These are phyloP conservation scores for Ypsolopha sequella DNA, from an alignment of 2,888 invertebrate genomes.

Conservation along the genomic window DNA sequence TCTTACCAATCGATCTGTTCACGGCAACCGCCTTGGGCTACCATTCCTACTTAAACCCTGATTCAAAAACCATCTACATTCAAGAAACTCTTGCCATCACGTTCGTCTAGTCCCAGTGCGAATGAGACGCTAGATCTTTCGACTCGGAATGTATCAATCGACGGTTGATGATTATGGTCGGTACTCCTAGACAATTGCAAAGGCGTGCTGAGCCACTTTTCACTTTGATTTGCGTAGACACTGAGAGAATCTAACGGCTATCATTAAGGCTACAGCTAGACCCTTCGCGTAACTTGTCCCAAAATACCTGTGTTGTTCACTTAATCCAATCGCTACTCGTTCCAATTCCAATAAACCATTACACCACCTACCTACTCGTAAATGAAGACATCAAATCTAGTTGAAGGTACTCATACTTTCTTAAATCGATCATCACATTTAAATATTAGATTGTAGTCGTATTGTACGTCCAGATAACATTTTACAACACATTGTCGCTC, in stretches of 20 bases:
- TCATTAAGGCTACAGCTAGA: neutral
- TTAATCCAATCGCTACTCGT: too few relatives aligned
- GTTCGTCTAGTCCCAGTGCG: neutral
- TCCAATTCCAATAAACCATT: too few relatives aligned
- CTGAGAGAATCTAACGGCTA: neutral
- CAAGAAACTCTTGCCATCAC: neutral
- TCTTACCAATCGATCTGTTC: slow-evolving; percentile 29
- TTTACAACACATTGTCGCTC: too few relatives aligned
- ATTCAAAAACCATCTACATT: neutral
- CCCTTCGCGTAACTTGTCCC: too few relatives aligned
- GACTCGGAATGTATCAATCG: neutral
- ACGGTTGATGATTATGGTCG: neutral
- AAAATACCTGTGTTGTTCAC: too few relatives aligned
- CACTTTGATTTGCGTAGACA: slow-evolving; percentile 25
- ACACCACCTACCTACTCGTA: too few relatives aligned
- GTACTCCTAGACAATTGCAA: slow-evolving; percentile 23
- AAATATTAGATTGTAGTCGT: too few relatives aligned
- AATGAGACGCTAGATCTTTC: neutral
- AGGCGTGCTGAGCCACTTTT: slow-evolving; percentile 28
- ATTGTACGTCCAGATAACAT: too few relatives aligned
- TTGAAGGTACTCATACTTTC: too few relatives aligned
- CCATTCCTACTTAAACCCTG: slow-evolving; percentile 30
- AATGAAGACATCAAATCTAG: too few relatives aligned
- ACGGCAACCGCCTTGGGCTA: slow-evolving; percentile 37
- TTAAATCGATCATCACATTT: too few relatives aligned